phyloP scores from a whole-genome alignment of 1,140 invertebrate genomes.

The Pogonus chalceus region DNA sequence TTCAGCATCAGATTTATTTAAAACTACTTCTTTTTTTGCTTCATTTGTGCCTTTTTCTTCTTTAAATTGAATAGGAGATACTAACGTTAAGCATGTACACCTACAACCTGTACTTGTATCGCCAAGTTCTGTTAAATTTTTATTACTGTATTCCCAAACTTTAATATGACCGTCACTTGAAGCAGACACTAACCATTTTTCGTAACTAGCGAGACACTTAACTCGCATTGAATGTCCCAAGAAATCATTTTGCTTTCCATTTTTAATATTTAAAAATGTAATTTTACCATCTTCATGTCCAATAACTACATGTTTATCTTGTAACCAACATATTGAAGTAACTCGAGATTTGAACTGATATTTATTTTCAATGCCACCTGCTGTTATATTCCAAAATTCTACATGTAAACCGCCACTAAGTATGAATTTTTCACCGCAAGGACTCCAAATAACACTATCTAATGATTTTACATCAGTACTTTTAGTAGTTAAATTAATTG shows the following conservation, averaged over 20 bases:
- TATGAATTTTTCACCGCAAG: constrained; percentile 60
- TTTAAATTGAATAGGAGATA: constrained; percentile 23
- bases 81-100: constrained; percentile 45
- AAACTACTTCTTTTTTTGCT: neutral
- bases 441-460: constrained; percentile 50
- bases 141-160: constrained; percentile 51
- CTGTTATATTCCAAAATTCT: constrained; percentile 67
- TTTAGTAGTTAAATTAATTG: constrained; percentile 68
- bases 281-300: constrained; percentile 64
- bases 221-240: constrained; percentile 55
- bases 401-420: constrained; percentile 56
- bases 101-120: constrained; percentile 45
- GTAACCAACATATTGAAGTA: constrained; percentile 49
- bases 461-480: constrained; percentile 42
- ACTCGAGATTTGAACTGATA: constrained; percentile 50
- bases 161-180: constrained; percentile 71
- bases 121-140: constrained; percentile 40
- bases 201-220: constrained; percentile 48
- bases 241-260: constrained; percentile 38
- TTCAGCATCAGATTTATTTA: constrained; percentile 17
- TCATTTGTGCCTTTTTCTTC: constrained; percentile 4
- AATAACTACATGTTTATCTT: constrained; percentile 50
- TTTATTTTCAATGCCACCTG: constrained; percentile 49
- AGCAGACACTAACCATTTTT: constrained; percentile 39
- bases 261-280: constrained; percentile 46